phyloP scores from a whole-genome alignment of 2,113 vertebrate genomes.

The Poicephalus meyeri region DNA sequence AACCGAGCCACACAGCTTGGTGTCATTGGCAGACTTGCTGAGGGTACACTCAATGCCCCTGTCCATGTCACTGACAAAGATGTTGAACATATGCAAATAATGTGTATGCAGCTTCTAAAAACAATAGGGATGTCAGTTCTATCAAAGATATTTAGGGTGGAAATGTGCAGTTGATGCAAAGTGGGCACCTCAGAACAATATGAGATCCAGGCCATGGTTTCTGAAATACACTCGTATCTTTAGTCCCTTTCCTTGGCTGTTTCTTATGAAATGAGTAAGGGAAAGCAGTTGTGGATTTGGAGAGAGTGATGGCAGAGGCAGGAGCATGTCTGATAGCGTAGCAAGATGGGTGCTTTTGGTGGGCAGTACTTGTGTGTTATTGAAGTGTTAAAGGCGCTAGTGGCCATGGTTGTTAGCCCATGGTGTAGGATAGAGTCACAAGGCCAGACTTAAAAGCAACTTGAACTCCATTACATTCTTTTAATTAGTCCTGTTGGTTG shows the following conservation, averaged over 20 bases:
- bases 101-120: background rate
- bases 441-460: background rate
- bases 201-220: background rate
- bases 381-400: background rate
- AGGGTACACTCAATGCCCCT: no score
- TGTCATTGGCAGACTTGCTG: no score
- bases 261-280: background rate
- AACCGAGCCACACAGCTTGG: no score
- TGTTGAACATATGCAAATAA: background rate
- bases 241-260: background rate
- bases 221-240: background rate
- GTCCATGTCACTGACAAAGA: no score
- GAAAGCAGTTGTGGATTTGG: background rate
- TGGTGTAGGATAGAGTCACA: background rate
- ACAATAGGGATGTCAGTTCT: background rate
- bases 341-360: background rate
- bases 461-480: accelerated
- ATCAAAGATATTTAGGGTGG: background rate
- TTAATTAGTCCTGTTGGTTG: background rate
- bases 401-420: accelerated
- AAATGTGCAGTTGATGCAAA: background rate
- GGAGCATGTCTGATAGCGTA: background rate
- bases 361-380: background rate
- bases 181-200: background rate
- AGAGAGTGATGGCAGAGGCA: background rate